Conservation (phyloP, 2,113 vertebrate species). For the Acinonyx jubatus region DNA sequence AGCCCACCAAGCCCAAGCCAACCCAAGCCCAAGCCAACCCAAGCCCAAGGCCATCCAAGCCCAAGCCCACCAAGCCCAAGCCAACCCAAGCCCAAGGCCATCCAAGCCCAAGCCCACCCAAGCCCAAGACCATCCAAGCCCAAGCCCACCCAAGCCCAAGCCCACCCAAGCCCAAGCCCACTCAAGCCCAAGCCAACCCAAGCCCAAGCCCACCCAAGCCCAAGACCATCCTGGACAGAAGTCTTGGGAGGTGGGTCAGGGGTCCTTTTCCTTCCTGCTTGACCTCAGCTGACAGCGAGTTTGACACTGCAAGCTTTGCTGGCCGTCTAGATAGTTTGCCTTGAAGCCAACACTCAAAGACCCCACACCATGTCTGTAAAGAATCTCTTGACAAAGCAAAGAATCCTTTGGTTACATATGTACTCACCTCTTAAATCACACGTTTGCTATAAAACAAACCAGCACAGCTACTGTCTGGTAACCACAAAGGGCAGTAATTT, state of each 20-base stretch:
- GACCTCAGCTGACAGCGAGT: fast-evolving
- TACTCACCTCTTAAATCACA: neutral
- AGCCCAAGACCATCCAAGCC: too few relatives aligned
- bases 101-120: too few relatives aligned
- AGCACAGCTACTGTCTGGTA: neutral
- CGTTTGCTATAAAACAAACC: neutral
- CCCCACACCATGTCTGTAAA: too few relatives aligned
- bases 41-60: too few relatives aligned
- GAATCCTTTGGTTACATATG: neutral
- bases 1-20: too few relatives aligned
- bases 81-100: too few relatives aligned
- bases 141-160: neutral
- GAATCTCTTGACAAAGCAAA: neutral
- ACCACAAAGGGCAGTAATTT: neutral
- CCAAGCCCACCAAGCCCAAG: too few relatives aligned
- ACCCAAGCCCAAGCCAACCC: too few relatives aligned
- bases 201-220: neutral
- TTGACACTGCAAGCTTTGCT: neutral
- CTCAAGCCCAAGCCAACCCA: neutral
- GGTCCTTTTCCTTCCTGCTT: neutral
- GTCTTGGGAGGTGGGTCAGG: neutral
- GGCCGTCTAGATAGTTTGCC: neutral
- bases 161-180: neutral
- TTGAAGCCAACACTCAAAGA: neutral
- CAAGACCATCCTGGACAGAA: neutral